These are phyloP conservation scores for Cecropterus lyciades DNA, from an alignment of 1,140 invertebrate genomes.

Conservation along the genomic window DNA sequence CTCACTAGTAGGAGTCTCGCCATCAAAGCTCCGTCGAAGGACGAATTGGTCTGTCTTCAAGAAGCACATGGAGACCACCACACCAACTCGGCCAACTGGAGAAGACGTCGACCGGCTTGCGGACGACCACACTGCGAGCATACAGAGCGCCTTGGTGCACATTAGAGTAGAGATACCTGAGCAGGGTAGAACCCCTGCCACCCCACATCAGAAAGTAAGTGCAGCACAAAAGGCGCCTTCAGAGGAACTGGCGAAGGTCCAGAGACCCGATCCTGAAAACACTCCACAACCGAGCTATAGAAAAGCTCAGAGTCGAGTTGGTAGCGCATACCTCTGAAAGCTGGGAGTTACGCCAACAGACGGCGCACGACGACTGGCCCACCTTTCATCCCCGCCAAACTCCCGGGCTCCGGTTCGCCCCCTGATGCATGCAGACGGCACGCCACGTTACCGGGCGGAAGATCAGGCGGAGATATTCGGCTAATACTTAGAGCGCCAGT, in stretches of 20 bases:
- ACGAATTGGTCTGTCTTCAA: conserved; percentile 14
- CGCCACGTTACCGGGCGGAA: conserved; percentile 32
- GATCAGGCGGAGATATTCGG: conserved; percentile 43
- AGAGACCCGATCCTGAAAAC: conserved; percentile 20
- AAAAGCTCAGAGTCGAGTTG: conserved; percentile 18
- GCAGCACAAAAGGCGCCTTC: conserved; percentile 18
- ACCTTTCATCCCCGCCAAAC: neutral
- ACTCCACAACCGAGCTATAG: conserved; percentile 13
- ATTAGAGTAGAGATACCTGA: neutral
- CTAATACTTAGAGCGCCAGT: conserved; percentile 38
- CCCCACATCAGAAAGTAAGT: no score
- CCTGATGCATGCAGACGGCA: conserved; percentile 18
- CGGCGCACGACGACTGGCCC: conserved; percentile 15
- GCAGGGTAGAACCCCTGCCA: accelerated
- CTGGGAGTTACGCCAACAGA: conserved; percentile 3
- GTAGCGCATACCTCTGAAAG: conserved; percentile 5
- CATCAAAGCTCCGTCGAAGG: neutral
- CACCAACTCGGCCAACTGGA: conserved; percentile 18
- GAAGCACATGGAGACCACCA: conserved; percentile 22
- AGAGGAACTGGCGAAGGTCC: conserved; percentile 3
- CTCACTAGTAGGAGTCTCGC: neutral
- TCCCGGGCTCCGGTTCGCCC: conserved; percentile 28
- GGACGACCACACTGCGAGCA: conserved; percentile 11
- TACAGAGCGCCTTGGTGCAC: conserved; percentile 2
- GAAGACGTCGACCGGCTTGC: conserved; percentile 28